Percentiles rank a stretch among this genome's conserved stretches.
Evolutionary conservation across 1,140 invertebrate species (phyloP).

Genomic region (Meloidogyne chitwoodi): DNA sequence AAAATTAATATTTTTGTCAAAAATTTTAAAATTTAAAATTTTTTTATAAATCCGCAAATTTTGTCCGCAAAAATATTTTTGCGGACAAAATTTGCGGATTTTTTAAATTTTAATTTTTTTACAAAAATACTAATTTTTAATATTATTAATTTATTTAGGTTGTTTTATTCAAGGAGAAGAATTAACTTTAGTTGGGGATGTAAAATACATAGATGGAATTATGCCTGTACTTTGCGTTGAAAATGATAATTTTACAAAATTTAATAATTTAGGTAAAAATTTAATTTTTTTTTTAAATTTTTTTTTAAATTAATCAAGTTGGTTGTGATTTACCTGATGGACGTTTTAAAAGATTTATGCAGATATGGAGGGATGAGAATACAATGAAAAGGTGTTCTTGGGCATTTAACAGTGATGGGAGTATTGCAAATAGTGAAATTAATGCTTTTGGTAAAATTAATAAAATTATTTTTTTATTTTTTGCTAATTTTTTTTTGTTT

Average conservation of each 20-base stretch:
- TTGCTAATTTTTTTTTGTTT: neutral
- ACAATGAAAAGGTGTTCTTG: constrained; percentile 30
- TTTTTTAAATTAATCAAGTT: constrained; percentile 14
- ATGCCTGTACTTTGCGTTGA: constrained; percentile 39
- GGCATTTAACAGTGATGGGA: constrained; percentile 22
- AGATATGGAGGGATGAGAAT: constrained; percentile 24
- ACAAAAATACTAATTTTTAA: too few relatives aligned
- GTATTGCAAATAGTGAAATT: constrained; percentile 21
- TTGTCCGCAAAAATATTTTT: too few relatives aligned
- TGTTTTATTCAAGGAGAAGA: constrained; percentile 33
- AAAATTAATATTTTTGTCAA: too few relatives aligned
- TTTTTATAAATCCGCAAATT: too few relatives aligned
- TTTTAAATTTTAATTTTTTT: too few relatives aligned
- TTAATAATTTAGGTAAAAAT: constrained; percentile 27
- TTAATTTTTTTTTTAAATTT: neutral
- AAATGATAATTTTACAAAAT: constrained; percentile 31
- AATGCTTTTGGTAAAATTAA: constrained; percentile 17
- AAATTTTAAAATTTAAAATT: too few relatives aligned
- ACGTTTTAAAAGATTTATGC: constrained; percentile 33
- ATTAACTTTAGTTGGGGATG: constrained; percentile 38
- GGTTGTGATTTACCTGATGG: constrained; percentile 35
- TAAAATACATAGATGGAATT: constrained; percentile 32
- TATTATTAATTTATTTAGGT: constrained; percentile 14
- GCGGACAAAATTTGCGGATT: too few relatives aligned
- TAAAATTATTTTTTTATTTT: neutral